These are phyloP conservation scores for Anabacerthia variegaticeps DNA, from an alignment of 2,797 vertebrate genomes.

Conservation along the genomic window DNA sequence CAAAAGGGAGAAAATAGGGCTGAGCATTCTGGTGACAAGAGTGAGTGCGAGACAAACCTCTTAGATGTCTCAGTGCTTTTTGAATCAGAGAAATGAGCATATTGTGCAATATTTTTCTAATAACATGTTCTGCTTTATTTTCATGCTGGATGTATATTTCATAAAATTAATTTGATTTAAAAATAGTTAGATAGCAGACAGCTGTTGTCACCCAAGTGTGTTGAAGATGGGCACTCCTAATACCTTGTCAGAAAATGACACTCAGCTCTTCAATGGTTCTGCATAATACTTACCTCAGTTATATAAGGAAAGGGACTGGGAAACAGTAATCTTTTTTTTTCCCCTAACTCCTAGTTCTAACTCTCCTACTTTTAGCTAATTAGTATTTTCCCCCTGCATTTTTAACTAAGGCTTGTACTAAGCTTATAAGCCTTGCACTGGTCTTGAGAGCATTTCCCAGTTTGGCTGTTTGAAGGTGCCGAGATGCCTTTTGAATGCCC, in stretches of 20 bases:
- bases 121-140: not conserved
- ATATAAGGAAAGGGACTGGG: not conserved
- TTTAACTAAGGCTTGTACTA: not conserved
- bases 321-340: not conserved
- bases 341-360: not conserved
- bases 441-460: fast-evolving
- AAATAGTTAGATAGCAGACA: not conserved
- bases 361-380: not conserved
- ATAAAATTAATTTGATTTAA: not conserved
- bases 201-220: not conserved
- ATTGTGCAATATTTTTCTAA: not conserved
- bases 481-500: not conserved
- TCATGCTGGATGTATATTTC: not conserved
- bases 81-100: not conserved
- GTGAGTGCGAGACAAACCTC: not conserved
- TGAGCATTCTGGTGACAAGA: not conserved
- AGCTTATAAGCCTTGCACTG: not conserved
- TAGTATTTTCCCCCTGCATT: not conserved
- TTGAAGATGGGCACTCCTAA: not conserved
- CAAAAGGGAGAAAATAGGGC: not conserved
- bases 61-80: not conserved
- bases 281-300: not conserved
- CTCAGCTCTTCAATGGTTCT: not conserved
- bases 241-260: not conserved
- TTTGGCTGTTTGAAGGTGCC: not conserved